phyloP scores from a whole-genome alignment of 2,888 invertebrate species.

The Cataglyphis rosenhaueri region DNA sequence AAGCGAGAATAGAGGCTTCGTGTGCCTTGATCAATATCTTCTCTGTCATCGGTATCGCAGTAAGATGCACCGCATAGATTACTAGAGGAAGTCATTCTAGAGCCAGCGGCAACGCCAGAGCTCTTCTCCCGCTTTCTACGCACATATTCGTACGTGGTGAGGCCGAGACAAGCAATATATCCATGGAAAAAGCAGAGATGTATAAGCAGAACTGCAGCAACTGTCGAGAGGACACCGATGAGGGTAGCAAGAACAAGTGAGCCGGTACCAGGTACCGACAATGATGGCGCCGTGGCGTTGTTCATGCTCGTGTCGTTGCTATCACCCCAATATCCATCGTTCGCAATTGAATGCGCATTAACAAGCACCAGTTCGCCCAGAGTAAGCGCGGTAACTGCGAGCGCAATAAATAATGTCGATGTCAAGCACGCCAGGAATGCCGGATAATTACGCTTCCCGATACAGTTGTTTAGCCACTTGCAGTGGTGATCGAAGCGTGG shows the following conservation, averaged over 20 bases:
- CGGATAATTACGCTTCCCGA: slow-evolving; percentile 95
- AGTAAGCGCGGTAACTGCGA: slow-evolving; percentile 90
- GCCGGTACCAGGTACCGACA: slow-evolving; percentile 84
- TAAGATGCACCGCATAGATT: not conserved
- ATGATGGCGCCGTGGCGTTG: slow-evolving; percentile 75
- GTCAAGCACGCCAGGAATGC: slow-evolving; percentile 93
- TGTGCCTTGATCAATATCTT: not conserved
- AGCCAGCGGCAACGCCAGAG: not conserved
- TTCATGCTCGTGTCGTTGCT: slow-evolving; percentile 81
- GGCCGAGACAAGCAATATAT: slow-evolving; percentile 93
- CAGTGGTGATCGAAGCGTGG: slow-evolving; percentile 98
- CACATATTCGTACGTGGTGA: slow-evolving; percentile 97
- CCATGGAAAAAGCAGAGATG: slow-evolving; percentile 96
- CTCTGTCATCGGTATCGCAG: not conserved
- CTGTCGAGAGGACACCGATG: slow-evolving; percentile 90
- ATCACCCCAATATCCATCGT: not conserved
- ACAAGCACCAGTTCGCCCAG: slow-evolving; percentile 89
- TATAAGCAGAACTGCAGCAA: slow-evolving; percentile 91
- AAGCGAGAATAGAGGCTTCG: slow-evolving; percentile 31
- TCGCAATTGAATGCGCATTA: not conserved
- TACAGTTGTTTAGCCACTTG: slow-evolving; percentile 99
- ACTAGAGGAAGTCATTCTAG: not conserved
- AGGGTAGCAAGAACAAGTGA: slow-evolving; percentile 84
- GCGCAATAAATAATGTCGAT: slow-evolving; percentile 91
- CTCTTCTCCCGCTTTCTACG: slow-evolving; percentile 83